phyloP scores from a whole-genome alignment of 2,888 invertebrate species.

The Melieria picta region DNA sequence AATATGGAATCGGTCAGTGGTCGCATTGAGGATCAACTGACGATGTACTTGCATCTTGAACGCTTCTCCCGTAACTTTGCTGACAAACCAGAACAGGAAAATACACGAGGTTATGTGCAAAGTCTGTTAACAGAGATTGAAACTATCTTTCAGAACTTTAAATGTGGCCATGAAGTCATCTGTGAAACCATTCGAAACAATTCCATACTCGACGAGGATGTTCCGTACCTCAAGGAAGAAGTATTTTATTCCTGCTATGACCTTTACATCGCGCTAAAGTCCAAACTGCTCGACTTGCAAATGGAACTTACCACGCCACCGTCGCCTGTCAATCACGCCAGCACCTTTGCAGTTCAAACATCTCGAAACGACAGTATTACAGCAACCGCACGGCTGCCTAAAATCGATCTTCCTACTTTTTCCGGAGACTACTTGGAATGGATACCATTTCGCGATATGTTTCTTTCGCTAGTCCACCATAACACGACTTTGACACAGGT shows the following conservation, averaged over 20 bases:
- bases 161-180: constrained; percentile 32
- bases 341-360: constrained; percentile 27
- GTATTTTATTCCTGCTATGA: constrained; percentile 30
- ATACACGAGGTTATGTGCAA: constrained; percentile 31
- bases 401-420: constrained; percentile 35
- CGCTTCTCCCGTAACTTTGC: constrained; percentile 14
- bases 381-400: constrained; percentile 30
- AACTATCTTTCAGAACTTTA: constrained; percentile 25
- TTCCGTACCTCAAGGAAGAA: constrained; percentile 21
- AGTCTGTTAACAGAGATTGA: constrained; percentile 25
- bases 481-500: constrained; percentile 27
- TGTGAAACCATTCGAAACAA: constrained; percentile 18
- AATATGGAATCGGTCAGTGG: constrained; percentile 26
- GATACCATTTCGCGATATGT: constrained; percentile 35
- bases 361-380: constrained; percentile 23
- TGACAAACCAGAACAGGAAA: constrained; percentile 1
- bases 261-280: constrained; percentile 25
- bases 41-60: constrained; percentile 13
- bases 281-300: constrained; percentile 26
- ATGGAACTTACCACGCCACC: constrained; percentile 25
- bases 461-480: constrained; percentile 32
- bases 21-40: constrained; percentile 27
- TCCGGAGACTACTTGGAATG: constrained; percentile 36
- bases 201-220: constrained; percentile 15
- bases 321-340: constrained; percentile 28